Evolutionary conservation across 1,140 invertebrate genomes (phyloP), one percentile per base, ranked within the genome.

Genomic region (Mizuhopecten yessoensis): DNA sequence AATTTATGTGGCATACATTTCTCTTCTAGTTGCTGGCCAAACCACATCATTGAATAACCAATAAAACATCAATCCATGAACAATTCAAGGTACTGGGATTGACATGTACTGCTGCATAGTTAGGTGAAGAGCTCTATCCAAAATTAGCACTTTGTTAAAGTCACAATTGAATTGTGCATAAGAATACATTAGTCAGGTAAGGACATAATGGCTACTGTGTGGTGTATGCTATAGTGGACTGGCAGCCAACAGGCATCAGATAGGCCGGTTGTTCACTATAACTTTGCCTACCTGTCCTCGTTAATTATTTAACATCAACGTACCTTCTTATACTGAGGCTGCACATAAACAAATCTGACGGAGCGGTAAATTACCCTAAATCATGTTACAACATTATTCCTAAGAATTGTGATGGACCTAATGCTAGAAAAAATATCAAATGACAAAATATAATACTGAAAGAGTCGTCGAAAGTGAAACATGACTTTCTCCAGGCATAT

Each of bases 311-410:
- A 75, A 29, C 57, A 75, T 75, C 57, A 23, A 75, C 23, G 57
- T 75, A 75, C 57, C n/a, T 75, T 75, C 57, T 75, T 75, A 75
- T 75, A 75, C 57, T n/a, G n/a, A 75, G 57, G n/a, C 57, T 75
- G n/a, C 57, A n/a, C n/a, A n/a, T 75, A 75, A 75, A 75, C 57
- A 75, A 75, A 75, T 75, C 57, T 75, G 57, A 75, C n/a, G 23
- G 57, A 75, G 57, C 57, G 57, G 57, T 75, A 75, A 29, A 75
- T 75, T 75, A 75, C 57, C 57, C 57, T 29, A 75, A 75, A 75
- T 75, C 57, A 75, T 75, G 57, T 75, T 75, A 75, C n/a, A n/a
- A 75, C 57, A 75, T 75, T 75, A 75, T 75, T n/a, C n/a, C 9
- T n/a, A 2, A 23, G 45, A n/a, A n/a, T 49, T 49, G 45, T 49